Conservation (phyloP, 2,797 vertebrate species). For the Hypotaenidia philippensis region DNA sequence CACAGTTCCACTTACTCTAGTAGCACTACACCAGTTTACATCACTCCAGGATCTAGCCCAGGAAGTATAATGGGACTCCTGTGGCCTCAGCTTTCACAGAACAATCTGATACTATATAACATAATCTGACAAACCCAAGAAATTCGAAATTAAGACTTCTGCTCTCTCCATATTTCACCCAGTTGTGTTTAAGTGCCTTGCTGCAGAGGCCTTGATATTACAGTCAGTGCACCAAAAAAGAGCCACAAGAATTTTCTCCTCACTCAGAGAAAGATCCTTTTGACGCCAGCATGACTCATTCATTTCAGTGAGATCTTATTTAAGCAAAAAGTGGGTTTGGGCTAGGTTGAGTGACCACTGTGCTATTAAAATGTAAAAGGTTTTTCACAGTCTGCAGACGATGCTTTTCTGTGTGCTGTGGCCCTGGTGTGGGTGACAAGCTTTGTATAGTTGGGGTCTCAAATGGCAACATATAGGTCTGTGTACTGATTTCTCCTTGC, state of each 20-base stretch:
- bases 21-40: constrained; percentile 25
- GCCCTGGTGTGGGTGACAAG: neutral
- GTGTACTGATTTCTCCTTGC: neutral
- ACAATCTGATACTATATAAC: constrained; percentile 41
- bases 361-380: neutral
- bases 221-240: neutral
- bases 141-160: constrained; percentile 50
- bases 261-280: neutral
- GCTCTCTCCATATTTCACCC: constrained; percentile 47
- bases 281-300: neutral
- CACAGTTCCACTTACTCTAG: neutral
- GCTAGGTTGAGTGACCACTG: neutral
- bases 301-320: neutral
- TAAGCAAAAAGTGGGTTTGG: neutral
- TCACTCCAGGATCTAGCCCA: neutral
- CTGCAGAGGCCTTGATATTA: neutral
- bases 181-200: constrained; percentile 17
- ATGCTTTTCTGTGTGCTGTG: neutral
- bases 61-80: constrained; percentile 37
- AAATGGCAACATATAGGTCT: neutral
- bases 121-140: constrained; percentile 47
- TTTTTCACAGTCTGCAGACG: neutral
- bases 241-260: neutral
- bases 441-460: neutral
- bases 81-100: constrained; percentile 52